A percentile compares a stretch with the other conserved stretches of the same genome.
Evolutionary conservation across 2,797 vertebrate species (phyloP).

Genomic region (Helicolenus hilgendorfi): DNA sequence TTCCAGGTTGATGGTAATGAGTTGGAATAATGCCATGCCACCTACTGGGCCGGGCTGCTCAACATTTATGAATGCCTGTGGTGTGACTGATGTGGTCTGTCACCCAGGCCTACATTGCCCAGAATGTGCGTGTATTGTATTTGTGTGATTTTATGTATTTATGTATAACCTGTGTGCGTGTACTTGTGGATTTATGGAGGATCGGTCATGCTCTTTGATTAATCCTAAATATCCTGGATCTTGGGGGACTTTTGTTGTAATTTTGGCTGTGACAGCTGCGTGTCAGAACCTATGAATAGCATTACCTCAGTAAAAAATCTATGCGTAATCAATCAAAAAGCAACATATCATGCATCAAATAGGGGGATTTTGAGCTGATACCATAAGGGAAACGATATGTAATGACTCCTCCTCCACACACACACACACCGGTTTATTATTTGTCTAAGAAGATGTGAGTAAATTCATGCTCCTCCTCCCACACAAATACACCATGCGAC

Average conservation of each 20-base stretch:
- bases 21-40: constrained; percentile 74
- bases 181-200: background rate
- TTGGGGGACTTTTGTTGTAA: constrained; percentile 25
- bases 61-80: constrained; percentile 62
- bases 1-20: constrained; percentile 73
- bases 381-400: constrained; percentile 28
- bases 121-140: background rate
- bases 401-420: background rate
- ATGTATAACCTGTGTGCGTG: constrained; percentile 8
- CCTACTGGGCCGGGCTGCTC: constrained; percentile 55
- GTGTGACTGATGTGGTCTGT: constrained; percentile 69
- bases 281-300: constrained; percentile 72
- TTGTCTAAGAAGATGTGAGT: constrained; percentile 40
- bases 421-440: constrained; percentile 29
- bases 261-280: constrained; percentile 54
- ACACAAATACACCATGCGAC: constrained; percentile 27
- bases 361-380: constrained; percentile 26
- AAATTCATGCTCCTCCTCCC: constrained; percentile 28
- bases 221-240: constrained; percentile 56
- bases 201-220: constrained; percentile 26
- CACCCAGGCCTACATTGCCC: constrained; percentile 6
- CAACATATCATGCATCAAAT: constrained; percentile 46
- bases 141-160: constrained; percentile 52
- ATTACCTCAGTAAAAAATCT: constrained; percentile 53
- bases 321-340: constrained; percentile 57